Evolutionary conservation across 2,888 invertebrate species (phyloP), one percentile per base, ranked within the genome.

Genomic region (Pammene fasciana): DNA sequence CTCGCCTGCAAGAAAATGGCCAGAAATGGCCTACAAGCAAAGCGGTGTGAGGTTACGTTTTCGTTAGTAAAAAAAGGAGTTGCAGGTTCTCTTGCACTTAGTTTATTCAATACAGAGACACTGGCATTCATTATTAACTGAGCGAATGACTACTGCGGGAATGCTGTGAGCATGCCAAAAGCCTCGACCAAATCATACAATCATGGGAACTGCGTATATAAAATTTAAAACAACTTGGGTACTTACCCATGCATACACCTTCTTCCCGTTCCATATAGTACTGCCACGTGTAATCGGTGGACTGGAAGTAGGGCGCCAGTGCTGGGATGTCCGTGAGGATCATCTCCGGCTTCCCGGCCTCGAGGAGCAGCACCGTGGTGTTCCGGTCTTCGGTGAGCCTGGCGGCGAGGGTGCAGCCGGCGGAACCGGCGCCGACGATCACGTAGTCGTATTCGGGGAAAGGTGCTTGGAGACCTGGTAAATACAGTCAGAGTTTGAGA

Each of bases 231-330:
- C 26, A 26, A 26, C 26, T 38, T 7, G n/a, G n/a, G n/a, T 38
- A 71, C 70, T 74, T 73, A 92, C 94, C 94, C 64, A 90, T 86
- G 71, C 96, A 96, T 0, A 95, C 93, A 16, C 89, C 89, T 0
- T 90, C 87, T 76, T 96, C 95, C 0, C 94, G 94, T 75, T 95
- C 94, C 72, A 95, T 94, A 56, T 93, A 93, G 83, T 95, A 96
- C 57, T 94, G 94, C 96, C 96, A 96, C 73, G 96, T 94, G 77
- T 94, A 95, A 54, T 94, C 93, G 0, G 94, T 94, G 52, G 93
- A 82, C 75, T 94, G 94, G 61, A 94, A 93, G 78, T 93, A 93
- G 0, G 93, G 91, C 0, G 94, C 94, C 65, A 94, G 68, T 0
- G 92, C 83, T 0, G 95, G 95, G 5, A 94, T 83, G 68, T 94